Evolutionary conservation across 1,140 invertebrate species (phyloP).

Genomic region (Bathynomus jamesi): DNA sequence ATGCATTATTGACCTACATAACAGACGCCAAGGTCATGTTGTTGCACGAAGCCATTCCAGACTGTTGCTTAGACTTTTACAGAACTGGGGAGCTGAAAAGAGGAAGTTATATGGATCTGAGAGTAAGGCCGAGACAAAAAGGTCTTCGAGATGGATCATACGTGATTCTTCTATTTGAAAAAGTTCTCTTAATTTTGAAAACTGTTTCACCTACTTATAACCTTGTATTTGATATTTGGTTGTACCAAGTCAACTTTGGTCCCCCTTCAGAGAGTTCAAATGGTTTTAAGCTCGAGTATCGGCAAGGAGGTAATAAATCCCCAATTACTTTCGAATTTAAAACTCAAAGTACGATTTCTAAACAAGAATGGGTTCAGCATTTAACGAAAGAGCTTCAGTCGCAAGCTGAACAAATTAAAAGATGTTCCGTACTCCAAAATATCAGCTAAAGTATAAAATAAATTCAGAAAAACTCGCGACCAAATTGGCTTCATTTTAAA

Average conservation of each 20-base stretch:
- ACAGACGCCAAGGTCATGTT: not conserved
- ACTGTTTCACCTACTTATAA: not conserved
- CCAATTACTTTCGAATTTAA: not conserved
- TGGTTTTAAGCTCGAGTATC: not conserved
- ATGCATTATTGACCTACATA: not conserved
- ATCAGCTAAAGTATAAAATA: too few species aligned
- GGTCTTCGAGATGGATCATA: not conserved
- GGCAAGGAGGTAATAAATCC: not conserved
- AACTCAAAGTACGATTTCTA: not conserved
- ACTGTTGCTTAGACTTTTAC: not conserved
- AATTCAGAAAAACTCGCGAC: too few species aligned
- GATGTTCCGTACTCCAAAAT: too few species aligned
- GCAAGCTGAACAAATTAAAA: not conserved
- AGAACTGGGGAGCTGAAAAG: not conserved
- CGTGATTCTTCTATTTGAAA: not conserved
- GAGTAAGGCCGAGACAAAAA: not conserved
- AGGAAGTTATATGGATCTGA: not conserved
- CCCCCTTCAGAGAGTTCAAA: not conserved
- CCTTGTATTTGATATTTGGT: not conserved
- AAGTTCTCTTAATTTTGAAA: not conserved
- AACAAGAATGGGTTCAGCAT: not conserved
- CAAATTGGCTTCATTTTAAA: too few species aligned
- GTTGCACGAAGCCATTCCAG: not conserved
- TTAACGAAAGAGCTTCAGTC: not conserved
- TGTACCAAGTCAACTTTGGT: not conserved